phyloP scores from a whole-genome alignment of 2,113 vertebrate species.

The Ailuropoda melanoleuca region DNA sequence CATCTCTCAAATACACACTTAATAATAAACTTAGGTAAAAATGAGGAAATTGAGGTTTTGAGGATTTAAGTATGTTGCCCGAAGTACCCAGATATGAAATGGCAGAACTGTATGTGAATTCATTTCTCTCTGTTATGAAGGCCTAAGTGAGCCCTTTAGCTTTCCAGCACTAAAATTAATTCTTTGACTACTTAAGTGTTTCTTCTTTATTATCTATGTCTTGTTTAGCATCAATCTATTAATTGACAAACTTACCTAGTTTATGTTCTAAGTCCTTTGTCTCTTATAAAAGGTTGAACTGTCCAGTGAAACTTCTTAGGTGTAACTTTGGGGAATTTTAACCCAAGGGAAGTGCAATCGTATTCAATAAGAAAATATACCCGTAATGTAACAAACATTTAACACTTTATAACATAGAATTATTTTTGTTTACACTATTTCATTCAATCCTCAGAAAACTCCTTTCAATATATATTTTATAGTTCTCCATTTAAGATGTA shows the following conservation, averaged over 20 bases:
- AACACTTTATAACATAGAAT: background rate
- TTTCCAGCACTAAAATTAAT: background rate
- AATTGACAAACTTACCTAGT: background rate
- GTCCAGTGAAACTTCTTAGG: background rate
- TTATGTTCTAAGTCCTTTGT: background rate
- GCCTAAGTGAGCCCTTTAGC: background rate
- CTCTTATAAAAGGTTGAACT: background rate
- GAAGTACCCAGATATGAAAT: background rate
- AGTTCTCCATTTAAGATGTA: background rate
- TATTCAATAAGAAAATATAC: background rate
- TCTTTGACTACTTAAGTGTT: background rate
- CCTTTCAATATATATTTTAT: background rate
- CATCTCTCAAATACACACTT: background rate
- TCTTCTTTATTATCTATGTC: background rate
- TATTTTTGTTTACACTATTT: background rate
- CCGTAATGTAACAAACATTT: background rate
- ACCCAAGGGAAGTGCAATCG: background rate
- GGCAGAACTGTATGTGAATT: background rate
- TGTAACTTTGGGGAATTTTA: background rate
- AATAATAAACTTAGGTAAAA: background rate
- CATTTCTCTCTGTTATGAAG: too few species aligned
- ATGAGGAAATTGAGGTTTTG: background rate
- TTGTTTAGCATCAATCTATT: background rate
- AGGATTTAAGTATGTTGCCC: background rate
- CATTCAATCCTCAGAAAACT: background rate